Evolutionary conservation across 2,113 vertebrate species (phyloP), one percentile per base, ranked within the genome.

Genomic region (Cryptotis parvus): DNA sequence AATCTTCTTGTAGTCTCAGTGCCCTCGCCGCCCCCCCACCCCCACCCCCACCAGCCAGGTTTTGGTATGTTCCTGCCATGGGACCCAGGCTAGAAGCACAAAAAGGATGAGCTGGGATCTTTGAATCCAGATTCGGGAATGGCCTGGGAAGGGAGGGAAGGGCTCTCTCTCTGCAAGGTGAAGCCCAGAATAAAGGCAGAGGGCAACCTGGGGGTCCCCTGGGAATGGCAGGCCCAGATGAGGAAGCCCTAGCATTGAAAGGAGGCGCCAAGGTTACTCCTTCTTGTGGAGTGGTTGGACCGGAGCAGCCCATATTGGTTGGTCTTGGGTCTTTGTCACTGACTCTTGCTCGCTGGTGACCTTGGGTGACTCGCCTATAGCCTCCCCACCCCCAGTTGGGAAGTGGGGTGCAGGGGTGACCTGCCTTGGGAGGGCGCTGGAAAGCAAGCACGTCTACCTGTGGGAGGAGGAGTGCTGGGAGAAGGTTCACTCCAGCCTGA

Each of bases 1-100:
- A 1, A 0, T 78, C 65, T 31, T 65, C 90, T 49, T 35, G 43
- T 7, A 26, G 66, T 78, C 75, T 94, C 92, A 78, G 1, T 85
- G 85, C 87, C 88, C 33, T 81, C 35, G 3, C 75, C 78, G n/a
- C 87, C 65, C 90, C 79, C 84, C 70, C 91, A n/a, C n/a, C n/a
- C n/a, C n/a, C n/a, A n/a, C n/a, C n/a, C n/a, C n/a, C n/a, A n/a
- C n/a, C n/a, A n/a, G 95, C 65, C 37, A 33, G 84, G 55, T 93
- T 72, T 95, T 96, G 95, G 90, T 96, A 87, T 85, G 68, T 81
- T 96, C 87, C 95, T 95, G 90, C 83, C 70, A 9, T 91, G 90
- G 95, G 88, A 94, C 93, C 88, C 82, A 91, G 31, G 6, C 75
- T 93, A 90, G 65, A 95, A 95, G 84, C 95, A 93, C 76, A 89